Base-by-base conservation (phyloP, 2,888 invertebrate species). In the Labia minor region DNA sequence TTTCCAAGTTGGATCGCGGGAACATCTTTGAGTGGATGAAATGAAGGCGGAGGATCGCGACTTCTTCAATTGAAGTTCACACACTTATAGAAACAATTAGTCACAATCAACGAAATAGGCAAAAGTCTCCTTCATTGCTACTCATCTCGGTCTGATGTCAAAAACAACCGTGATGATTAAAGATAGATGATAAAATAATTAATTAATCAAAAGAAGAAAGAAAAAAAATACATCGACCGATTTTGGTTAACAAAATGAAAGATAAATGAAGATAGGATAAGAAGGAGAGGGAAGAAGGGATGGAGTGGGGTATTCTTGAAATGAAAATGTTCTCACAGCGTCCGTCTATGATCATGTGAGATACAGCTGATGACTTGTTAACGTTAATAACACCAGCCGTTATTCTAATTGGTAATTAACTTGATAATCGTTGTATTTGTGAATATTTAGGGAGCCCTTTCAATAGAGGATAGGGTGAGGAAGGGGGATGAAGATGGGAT, bases 21-120 rank as follows among this genome's bases (percentile, higher is more conserved):
- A 49, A 49, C 49, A 14, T 49, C 49, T 49, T 14, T 49, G n/a
- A 14, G 49, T 10, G 2, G 14, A n/a, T 8, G n/a, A 11, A 49
- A 49, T 14, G 49, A 49, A 16, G 49, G 49, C 49, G 49, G 49
- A 49, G 49, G 49, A 49, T 49, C 49, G 49, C 49, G 49, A 49
- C n/a, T 16, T 49, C n/a, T 11, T 49, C 3, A 49, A n/a, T 49
- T 16, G n/a, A n/a, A n/a, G 49, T 49, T 49, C 49, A 49, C 49
- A 49, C 49, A 49, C 49, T 49, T 49, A 49, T 49, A 49, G 49
- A 49, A 49, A 49, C 49, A 49, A 49, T 49, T 49, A 49, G 49
- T 49, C 49, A 49, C 49, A 49, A 49, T 49, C 49, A 49, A 16
- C 49, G 2, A 49, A 49, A 14, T n/a, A 49, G 4, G 49, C 49